phyloP scores from a whole-genome alignment of 2,888 invertebrate species.

The Geotrupes spiniger region DNA sequence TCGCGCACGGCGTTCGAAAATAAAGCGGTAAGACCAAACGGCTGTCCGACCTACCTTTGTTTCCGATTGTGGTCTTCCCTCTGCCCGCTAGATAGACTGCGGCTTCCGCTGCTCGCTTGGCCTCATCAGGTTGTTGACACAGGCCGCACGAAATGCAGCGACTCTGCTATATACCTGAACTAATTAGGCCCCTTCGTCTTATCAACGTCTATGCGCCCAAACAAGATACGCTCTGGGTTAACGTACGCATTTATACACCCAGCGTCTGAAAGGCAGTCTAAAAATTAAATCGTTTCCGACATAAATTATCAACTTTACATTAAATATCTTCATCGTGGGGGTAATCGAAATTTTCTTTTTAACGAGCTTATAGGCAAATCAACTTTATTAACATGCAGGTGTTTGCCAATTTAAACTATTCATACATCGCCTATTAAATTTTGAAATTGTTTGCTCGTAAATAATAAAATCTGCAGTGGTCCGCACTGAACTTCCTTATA shows the following conservation, averaged over 20 bases:
- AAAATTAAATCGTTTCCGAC: too few species aligned
- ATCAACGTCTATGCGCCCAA: conserved; percentile 10
- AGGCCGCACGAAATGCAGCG: conserved; percentile 26
- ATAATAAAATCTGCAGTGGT: too few species aligned
- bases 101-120: conserved; percentile 22
- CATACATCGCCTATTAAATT: too few species aligned
- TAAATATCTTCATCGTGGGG: too few species aligned
- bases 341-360: too few species aligned
- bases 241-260: conserved; percentile 22
- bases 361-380: too few species aligned
- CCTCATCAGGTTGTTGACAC: conserved; percentile 33
- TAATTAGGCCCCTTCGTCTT: conserved; percentile 29
- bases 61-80: conserved; percentile 28
- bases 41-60: conserved; percentile 27
- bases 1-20: conserved; percentile 33
- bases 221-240: conserved; percentile 18
- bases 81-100: conserved; percentile 25
- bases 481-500: too few species aligned
- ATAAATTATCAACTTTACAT: too few species aligned
- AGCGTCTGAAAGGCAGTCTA: too few species aligned
- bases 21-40: conserved; percentile 27
- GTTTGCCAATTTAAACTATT: too few species aligned
- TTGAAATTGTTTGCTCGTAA: too few species aligned
- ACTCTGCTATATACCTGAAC: conserved; percentile 31
- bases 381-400: too few species aligned